Conservation (phyloP, 2,797 vertebrate genomes). For the Tiaroga cobitis region DNA sequence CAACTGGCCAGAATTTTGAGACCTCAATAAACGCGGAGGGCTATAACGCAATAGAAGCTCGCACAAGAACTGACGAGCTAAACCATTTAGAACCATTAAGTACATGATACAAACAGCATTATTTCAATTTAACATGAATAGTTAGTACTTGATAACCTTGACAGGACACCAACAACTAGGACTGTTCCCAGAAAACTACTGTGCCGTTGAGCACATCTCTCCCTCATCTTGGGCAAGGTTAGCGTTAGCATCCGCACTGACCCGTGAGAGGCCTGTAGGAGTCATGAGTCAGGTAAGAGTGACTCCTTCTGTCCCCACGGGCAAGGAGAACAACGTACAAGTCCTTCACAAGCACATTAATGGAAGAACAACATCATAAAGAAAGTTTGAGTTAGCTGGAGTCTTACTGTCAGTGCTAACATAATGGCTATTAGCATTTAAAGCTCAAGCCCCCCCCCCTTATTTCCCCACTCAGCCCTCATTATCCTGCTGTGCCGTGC, state of each 20-base stretch:
- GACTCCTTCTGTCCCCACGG: constrained; percentile 53
- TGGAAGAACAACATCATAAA: constrained; percentile 42
- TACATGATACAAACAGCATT: background rate
- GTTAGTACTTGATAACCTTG: background rate
- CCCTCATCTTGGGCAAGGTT: constrained; percentile 58
- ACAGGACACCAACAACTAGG: background rate
- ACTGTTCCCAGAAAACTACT: background rate
- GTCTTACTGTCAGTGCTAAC: constrained; percentile 51
- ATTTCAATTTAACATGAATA: background rate
- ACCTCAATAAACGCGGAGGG: background rate
- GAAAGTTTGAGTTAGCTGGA: constrained; percentile 62
- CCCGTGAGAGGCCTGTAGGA: constrained; percentile 79
- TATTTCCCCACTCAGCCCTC: constrained; percentile 41
- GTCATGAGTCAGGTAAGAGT: constrained; percentile 80
- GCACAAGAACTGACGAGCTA: background rate
- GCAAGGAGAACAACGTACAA: constrained; percentile 67
- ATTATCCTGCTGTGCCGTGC: constrained; percentile 62
- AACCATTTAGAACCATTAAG: background rate
- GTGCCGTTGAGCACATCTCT: constrained; percentile 58
- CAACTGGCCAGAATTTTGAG: too few relatives aligned
- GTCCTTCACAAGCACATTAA: constrained; percentile 58
- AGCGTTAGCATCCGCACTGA: constrained; percentile 69
- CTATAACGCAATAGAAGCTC: background rate
- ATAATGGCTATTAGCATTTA: constrained; percentile 62
- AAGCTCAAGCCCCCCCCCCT: constrained; percentile 49